Evolutionary conservation across 92 coral and sea anemone genomes (phyloP), one percentile per base, ranked within the genome.

Genomic region (Siderastrea radians): DNA sequence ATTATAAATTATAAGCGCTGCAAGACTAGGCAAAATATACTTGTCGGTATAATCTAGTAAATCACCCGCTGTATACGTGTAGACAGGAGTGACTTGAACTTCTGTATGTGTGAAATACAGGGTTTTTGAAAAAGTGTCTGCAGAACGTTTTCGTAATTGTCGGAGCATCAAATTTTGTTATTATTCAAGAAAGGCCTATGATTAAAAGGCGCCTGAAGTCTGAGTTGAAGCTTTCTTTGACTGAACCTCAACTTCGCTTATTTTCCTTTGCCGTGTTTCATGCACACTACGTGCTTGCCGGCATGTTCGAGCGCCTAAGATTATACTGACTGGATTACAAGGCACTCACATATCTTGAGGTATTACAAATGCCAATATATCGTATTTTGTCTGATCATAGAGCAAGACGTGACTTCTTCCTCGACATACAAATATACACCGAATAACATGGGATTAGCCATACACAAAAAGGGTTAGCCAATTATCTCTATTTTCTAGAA

Each of bases 141-240:
- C 16, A 2, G 10, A 6, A 4, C 9, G 17, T 38, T 74, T 51
- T 9, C 17, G 51, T 74, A 9, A 74, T 74, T 53, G 45, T 17
- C 38, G 38, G 38, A 26, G 38, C 38, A 26, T 26, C 38, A 26
- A 26, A 26, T 26, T 26, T 43, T 11, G 62, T 74, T 74, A 45
- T 9, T 26, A 74, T 19, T 26, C 48, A 19, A 53, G 46, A 1
- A 51, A 44, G 38, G 2, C 45, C 7, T 19, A 50, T 38, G 49
- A 53, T 74, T 26, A 77, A 77, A 57, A 6, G 81, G 81, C 66
- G 80, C 65, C 80, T 19, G 6, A 9, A 11, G 80, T 75, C 66
- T 54, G 14, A 10, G 65, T 74, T 72, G 46, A 1, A 10, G 63
- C 63, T 51, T 4, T 55, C 2, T 7, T 55, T 55, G 10, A 55